phyloP scores from a whole-genome alignment of 2,888 invertebrate genomes.

The Morpho helenor region DNA sequence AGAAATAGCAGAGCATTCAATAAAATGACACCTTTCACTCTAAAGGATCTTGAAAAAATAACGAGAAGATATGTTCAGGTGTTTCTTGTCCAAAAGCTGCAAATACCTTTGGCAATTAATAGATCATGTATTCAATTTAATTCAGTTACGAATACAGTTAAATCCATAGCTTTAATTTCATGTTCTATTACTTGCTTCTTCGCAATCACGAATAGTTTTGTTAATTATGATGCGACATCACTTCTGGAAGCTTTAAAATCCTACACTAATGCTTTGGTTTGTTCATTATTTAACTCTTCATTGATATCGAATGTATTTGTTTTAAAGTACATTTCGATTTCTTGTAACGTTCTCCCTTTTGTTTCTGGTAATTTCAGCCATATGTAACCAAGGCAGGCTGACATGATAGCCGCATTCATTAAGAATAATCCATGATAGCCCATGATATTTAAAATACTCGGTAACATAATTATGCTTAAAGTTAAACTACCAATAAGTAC shows the following conservation, averaged over 20 bases:
- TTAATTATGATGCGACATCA: background rate
- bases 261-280: constrained; percentile 7
- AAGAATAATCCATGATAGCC: background rate
- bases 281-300: constrained; percentile 4
- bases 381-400: background rate
- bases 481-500: background rate
- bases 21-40: too few species aligned
- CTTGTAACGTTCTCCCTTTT: background rate
- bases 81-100: too few species aligned
- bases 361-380: constrained; percentile 8
- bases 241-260: background rate
- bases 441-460: background rate
- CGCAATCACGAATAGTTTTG: too few species aligned
- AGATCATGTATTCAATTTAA: too few species aligned
- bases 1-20: too few species aligned
- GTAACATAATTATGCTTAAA: constrained; percentile 5
- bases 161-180: too few species aligned
- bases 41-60: too few species aligned
- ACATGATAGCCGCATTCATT: constrained; percentile 12
- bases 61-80: too few species aligned
- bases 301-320: constrained; percentile 20
- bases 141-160: too few species aligned
- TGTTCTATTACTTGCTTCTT: too few species aligned
- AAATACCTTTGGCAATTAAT: too few species aligned
- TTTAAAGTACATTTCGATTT: constrained; percentile 12